Conservation (phyloP, 2,113 vertebrate species). For the Cyprinodon brontotheroides region DNA sequence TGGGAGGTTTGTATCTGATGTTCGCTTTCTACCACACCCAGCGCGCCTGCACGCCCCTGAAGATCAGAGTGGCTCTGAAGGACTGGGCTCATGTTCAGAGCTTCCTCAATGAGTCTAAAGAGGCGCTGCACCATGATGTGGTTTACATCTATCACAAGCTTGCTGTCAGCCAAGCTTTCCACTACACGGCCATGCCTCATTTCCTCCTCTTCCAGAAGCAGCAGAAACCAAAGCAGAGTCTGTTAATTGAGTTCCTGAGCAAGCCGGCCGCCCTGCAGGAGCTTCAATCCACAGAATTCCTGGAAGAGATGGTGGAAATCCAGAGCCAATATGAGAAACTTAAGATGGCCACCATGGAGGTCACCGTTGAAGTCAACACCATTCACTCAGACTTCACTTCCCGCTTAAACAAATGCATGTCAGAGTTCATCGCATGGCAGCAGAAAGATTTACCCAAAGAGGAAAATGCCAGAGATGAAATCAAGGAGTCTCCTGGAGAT, state of each 20-base stretch:
- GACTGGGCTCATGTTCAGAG: constrained; percentile 84
- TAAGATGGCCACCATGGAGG: constrained; percentile 80
- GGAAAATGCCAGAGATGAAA: not conserved
- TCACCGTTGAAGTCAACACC: constrained; percentile 78
- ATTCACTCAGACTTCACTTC: constrained; percentile 81
- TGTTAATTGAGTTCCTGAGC: constrained; percentile 62
- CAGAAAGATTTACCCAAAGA: constrained; percentile 61
- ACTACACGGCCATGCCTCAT: constrained; percentile 89
- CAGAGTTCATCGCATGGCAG: constrained; percentile 86
- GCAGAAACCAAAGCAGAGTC: constrained; percentile 28
- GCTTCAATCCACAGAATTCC: constrained; percentile 47
- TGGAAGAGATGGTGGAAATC: constrained; percentile 88
- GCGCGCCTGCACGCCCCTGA: constrained; percentile 83
- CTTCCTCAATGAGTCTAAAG: constrained; percentile 83
- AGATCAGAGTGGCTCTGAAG: constrained; percentile 86
- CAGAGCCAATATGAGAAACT: constrained; percentile 88
- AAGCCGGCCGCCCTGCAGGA: constrained; percentile 41
- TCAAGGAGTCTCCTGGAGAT: not conserved
- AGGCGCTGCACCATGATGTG: constrained; percentile 86
- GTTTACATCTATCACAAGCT: constrained; percentile 85
- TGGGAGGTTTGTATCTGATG: constrained; percentile 91
- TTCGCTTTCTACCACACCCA: constrained; percentile 88
- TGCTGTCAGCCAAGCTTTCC: constrained; percentile 80
- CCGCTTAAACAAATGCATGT: constrained; percentile 74
- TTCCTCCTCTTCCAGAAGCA: constrained; percentile 69